phyloP scores from a whole-genome alignment of 2,113 vertebrate genomes.

The Hippopotamus amphibius region DNA sequence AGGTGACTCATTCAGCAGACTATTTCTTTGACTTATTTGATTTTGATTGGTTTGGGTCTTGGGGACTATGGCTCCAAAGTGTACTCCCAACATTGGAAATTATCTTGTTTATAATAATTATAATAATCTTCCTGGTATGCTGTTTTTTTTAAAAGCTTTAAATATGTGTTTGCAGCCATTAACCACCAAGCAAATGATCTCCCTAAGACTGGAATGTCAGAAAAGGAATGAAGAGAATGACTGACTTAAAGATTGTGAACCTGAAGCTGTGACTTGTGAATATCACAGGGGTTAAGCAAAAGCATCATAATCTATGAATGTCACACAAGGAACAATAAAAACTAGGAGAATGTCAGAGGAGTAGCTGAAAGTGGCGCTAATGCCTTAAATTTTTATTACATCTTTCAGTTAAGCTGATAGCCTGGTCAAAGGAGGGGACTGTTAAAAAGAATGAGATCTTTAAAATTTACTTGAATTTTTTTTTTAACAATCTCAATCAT shows the following conservation, averaged over 20 bases:
- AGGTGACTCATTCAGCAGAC: neutral
- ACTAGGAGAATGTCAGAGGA: neutral
- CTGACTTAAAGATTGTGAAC: neutral
- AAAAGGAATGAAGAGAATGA: neutral
- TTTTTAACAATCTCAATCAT: neutral
- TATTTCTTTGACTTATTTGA: neutral
- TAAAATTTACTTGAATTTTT: neutral
- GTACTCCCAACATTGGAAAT: neutral
- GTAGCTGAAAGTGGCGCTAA: neutral
- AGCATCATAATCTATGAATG: neutral
- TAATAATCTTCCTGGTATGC: neutral
- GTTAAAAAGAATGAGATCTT: neutral
- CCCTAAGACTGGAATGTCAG: neutral
- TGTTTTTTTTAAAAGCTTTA: neutral
- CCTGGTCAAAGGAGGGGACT: neutral
- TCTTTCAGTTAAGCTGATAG: neutral
- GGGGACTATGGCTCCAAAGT: neutral
- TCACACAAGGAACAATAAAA: neutral
- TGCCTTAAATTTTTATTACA: neutral
- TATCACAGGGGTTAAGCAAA: neutral
- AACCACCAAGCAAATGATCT: neutral
- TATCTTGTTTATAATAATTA: neutral
- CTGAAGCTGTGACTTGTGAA: neutral
- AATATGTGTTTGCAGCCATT: neutral
- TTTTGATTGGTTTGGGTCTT: neutral